These are phyloP conservation scores for Balanococcus diminutus DNA, from an alignment of 2,888 invertebrate genomes.

Conservation along the genomic window DNA sequence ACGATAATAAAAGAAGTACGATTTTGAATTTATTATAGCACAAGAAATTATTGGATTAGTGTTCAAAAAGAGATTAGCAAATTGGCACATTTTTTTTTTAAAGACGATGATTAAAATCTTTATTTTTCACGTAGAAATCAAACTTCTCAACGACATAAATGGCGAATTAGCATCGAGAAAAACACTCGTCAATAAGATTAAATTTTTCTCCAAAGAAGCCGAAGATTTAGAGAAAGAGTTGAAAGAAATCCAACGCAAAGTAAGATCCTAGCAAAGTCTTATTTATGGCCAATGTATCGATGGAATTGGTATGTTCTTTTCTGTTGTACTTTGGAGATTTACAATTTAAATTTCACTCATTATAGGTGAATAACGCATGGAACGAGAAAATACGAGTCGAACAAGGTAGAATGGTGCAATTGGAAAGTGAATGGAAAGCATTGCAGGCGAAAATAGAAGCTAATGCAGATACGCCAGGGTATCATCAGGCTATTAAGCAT, in stretches of 20 bases:
- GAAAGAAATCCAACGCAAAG: constrained; percentile 39
- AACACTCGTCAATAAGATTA: constrained; percentile 15
- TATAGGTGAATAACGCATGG: constrained; percentile 48
- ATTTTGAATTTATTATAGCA: background rate
- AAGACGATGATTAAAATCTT: no score
- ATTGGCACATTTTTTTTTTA: no score
- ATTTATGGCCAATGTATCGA: background rate
- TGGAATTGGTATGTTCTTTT: no score
- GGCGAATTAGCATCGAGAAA: constrained; percentile 17
- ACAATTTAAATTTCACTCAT: no score
- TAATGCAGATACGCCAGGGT: constrained; percentile 53
- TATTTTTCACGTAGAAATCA: constrained; percentile 42
- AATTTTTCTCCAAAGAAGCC: constrained; percentile 45
- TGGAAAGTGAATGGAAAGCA: constrained; percentile 50
- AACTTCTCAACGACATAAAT: constrained; percentile 48
- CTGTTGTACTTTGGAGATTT: no score
- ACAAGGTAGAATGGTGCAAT: constrained; percentile 4
- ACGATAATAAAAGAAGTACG: constrained; percentile 39
- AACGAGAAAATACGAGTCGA: constrained; percentile 46
- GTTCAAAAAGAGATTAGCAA: no score
- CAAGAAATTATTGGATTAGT: no score
- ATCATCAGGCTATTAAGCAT: constrained; percentile 53
- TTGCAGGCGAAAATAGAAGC: constrained; percentile 32
- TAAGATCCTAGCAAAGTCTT: background rate
- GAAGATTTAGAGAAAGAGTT: constrained; percentile 51